Base-by-base conservation (phyloP, 2,113 vertebrate genomes). In the Rhynchomys soricoides region DNA sequence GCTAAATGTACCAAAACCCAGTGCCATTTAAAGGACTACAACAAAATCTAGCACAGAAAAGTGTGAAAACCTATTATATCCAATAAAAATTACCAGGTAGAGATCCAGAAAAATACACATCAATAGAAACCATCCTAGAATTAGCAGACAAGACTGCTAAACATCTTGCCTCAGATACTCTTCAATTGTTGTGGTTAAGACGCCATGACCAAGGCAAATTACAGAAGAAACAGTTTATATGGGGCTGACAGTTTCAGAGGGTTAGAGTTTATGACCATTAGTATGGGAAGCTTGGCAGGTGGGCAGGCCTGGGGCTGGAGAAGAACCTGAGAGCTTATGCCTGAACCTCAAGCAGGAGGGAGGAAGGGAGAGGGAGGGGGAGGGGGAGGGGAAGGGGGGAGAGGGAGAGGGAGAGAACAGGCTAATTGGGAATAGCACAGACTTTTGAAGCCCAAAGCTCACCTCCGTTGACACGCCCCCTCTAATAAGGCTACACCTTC, bases 61-160 rank as follows among this genome's bases (percentile, higher is more conserved):
- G 68, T 43, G 52, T 12, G 55, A 48, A 82, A 82, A 15, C 17
- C 48, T 92, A 82, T 77, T 57, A 37, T 7, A 2, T 40, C 37
- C 55, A 86, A 57, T 77, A 31, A 90, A 95, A 93, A 91, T 17
- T 21, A 70, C 24, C 50, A 90, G 50, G 74, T 7, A 81, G 82
- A 92, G n/a, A 90, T 29, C 34, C 66, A 83, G 94, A 90, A 95
- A 96, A 90, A 82, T 45, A 92, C 50, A n/a, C 82, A 59, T 59
- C 52, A 92, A 43, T 3, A 88, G 79, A 94, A 95, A 73, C 52
- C 26, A 90, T 68, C 7, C 21, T 75, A 94, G 78, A 96, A 91
- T 88, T 50, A 81, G 50, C 82, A 96, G 85, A 89, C 17, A 52
- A 90, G 29, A n/a, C 50, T 48, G 6, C 78, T n/a, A 29, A 62